These are phyloP conservation scores for Sebastes reedi DNA, from an alignment of 2,797 vertebrate genomes.

Conservation along the genomic window DNA sequence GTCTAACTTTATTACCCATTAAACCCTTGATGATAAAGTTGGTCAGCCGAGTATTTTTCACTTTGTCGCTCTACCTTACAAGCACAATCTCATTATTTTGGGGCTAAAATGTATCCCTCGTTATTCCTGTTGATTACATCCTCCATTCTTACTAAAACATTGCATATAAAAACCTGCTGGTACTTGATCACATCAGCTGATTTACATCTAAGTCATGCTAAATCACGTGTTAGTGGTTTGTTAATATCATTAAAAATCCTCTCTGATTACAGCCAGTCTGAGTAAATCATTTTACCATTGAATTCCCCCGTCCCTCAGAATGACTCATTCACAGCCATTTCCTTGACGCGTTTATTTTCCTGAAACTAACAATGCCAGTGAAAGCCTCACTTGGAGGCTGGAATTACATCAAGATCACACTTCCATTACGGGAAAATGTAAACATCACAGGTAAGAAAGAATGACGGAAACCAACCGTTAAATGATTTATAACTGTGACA, in stretches of 20 bases:
- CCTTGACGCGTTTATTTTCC: constrained; percentile 12
- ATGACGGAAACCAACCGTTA: constrained; percentile 11
- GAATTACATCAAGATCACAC: neutral
- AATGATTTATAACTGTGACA: constrained; percentile 16
- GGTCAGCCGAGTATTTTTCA: neutral
- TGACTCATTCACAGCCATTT: constrained; percentile 30
- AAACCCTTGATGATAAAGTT: neutral
- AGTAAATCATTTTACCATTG: neutral
- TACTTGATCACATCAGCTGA: neutral
- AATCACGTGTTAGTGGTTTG: neutral
- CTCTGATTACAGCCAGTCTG: neutral
- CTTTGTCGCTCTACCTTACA: neutral
- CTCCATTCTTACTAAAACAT: neutral
- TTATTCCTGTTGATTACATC: neutral
- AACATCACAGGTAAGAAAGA: constrained; percentile 4
- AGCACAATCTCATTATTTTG: neutral
- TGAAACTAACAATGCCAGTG: constrained; percentile 10
- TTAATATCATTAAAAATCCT: no score
- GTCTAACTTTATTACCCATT: neutral
- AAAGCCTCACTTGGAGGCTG: constrained; percentile 19
- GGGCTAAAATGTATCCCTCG: neutral
- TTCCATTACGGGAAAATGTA: neutral
- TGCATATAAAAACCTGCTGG: neutral
- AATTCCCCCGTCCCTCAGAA: neutral
- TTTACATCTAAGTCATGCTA: neutral